A percentile compares a stretch with the other conserved stretches of the same genome.
Conservation (phyloP, 1,140 invertebrate species). For the Trichonephila clavata region DNA sequence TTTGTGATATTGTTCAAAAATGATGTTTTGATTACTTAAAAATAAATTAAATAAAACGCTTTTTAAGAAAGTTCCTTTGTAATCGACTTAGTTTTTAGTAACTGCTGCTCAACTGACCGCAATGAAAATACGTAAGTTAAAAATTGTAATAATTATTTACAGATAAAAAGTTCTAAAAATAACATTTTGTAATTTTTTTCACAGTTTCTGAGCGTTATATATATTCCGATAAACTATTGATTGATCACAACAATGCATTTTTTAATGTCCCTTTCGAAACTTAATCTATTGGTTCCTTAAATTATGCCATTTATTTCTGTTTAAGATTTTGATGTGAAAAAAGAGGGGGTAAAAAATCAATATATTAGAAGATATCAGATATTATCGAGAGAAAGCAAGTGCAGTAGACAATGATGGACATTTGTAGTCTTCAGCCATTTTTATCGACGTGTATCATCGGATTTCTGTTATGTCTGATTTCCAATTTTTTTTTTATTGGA, state of each 20-base stretch:
- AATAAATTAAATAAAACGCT: no score
- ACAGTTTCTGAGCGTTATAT: no score
- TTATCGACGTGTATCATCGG: conserved; percentile 61
- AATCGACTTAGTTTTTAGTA: no score
- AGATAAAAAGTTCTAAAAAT: no score
- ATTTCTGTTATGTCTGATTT: conserved; percentile 51
- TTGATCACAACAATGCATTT: neutral
- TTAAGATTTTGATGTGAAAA: conserved; percentile 14
- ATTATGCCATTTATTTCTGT: conserved; percentile 50
- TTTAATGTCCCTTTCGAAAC: conserved; percentile 26
- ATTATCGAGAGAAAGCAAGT: conserved; percentile 56
- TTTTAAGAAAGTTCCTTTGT: no score
- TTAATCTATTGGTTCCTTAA: conserved; percentile 42
- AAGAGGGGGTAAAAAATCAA: conserved; percentile 2
- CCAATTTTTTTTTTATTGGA: conserved; percentile 50
- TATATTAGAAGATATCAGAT: conserved; percentile 46
- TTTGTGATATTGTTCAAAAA: no score
- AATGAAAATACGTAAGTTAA: no score
- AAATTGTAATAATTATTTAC: no score
- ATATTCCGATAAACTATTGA: no score
- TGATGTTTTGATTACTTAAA: no score
- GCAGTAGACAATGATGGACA: conserved; percentile 52
- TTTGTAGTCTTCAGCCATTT: conserved; percentile 42
- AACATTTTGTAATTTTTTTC: no score
- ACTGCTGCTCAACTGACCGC: no score